These are phyloP conservation scores for Euschistus heros DNA, from an alignment of 1,140 invertebrate genomes.

Conservation along the genomic window DNA sequence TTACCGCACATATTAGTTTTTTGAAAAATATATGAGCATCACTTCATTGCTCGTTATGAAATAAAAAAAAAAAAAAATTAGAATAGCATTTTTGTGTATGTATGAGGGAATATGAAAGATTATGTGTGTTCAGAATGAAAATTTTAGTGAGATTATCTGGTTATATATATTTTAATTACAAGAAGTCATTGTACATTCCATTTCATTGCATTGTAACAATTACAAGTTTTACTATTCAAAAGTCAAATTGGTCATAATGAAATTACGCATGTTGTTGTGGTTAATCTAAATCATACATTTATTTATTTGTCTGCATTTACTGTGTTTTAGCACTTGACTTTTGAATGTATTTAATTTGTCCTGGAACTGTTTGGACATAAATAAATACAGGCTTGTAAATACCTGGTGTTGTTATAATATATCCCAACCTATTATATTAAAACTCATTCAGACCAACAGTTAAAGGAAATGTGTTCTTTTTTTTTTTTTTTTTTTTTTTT, in stretches of 20 bases:
- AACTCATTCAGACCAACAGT: conserved; percentile 13
- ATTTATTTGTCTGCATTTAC: conserved; percentile 14
- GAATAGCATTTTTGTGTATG: conserved; percentile 3
- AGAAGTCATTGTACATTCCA: conserved; percentile 10
- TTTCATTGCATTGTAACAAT: conserved; percentile 7
- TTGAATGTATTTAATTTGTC: conserved; percentile 17
- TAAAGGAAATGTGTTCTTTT: conserved; percentile 13
- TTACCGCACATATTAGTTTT: conserved; percentile 19
- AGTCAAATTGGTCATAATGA: neutral
- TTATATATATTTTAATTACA: conserved; percentile 16
- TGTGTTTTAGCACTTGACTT: conserved; percentile 12
- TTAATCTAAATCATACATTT: neutral
- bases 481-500: conserved; percentile 8
- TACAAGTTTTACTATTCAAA: conserved; percentile 9
- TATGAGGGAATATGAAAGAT: conserved; percentile 8
- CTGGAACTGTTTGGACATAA: neutral
- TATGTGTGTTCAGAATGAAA: conserved; percentile 1
- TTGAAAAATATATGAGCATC: conserved; percentile 17
- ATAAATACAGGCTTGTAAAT: neutral
- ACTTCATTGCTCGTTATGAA: conserved; percentile 17
- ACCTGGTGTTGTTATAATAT: conserved; percentile 1
- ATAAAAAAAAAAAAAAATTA: conserved; percentile 7
- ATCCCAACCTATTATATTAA: neutral
- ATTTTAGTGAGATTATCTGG: conserved; percentile 15
- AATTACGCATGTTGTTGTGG: too few species aligned